Evolutionary conservation across 1,140 invertebrate species (phyloP).

Genomic region (Papilio xuthus): DNA sequence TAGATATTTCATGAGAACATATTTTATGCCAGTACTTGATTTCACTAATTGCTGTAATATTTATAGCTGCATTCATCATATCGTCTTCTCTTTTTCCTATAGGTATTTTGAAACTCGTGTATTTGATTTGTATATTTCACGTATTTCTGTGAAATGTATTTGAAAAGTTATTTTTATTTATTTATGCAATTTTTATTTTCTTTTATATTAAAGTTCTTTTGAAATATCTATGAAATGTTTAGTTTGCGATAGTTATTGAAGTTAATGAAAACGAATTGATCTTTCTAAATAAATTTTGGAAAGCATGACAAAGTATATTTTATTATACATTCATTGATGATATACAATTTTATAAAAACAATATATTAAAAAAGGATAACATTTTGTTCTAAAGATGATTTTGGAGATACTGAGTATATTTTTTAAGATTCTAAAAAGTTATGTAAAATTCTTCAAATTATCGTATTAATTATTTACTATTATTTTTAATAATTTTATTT

Average conservation of each 20-base stretch:
- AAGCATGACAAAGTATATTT: not conserved
- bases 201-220: constrained; percentile 11
- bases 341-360: not conserved
- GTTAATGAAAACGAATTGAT: not conserved
- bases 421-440: too few relatives aligned
- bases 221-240: constrained; percentile 1
- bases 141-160: not conserved
- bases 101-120: not conserved
- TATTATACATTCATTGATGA: not conserved
- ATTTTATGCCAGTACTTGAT: not conserved
- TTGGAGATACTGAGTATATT: too few relatives aligned
- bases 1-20: constrained; percentile 31
- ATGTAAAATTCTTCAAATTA: too few relatives aligned
- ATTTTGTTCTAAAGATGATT: too few relatives aligned
- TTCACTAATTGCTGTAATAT: not conserved
- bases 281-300: not conserved
- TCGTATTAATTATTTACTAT: too few relatives aligned
- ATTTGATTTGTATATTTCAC: not conserved
- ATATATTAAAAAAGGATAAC: too few relatives aligned
- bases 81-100: not conserved
- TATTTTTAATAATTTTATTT: not conserved
- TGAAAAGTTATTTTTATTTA: not conserved
- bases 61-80: not conserved
- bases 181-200: not conserved
- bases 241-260: not conserved